A percentile compares a stretch with the other conserved stretches of the same genome.
Conservation (phyloP, 2,797 vertebrate species). For the Syndactyla subalaris region DNA sequence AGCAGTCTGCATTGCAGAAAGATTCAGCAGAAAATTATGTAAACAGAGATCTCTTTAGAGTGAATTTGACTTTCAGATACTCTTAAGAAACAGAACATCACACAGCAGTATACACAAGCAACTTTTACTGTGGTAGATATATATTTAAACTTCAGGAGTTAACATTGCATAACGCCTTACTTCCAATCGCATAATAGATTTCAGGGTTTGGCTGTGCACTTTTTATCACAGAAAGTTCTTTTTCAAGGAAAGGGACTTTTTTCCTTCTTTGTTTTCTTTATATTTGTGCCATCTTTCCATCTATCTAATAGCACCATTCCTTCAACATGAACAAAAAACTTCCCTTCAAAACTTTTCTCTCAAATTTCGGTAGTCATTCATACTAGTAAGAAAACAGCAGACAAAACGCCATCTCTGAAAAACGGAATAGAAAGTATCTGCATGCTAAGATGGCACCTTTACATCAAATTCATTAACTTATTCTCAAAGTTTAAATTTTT, state of each 20-base stretch:
- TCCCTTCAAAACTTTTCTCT: background rate
- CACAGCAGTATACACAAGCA: background rate
- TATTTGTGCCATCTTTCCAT: background rate
- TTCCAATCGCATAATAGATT: background rate
- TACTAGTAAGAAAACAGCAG: background rate
- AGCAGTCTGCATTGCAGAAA: background rate
- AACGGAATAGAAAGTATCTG: background rate
- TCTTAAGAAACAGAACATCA: background rate
- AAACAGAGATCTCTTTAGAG: background rate
- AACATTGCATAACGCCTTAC: background rate
- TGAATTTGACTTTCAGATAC: background rate
- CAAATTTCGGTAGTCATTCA: background rate
- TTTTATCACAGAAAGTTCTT: background rate
- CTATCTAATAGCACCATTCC: background rate
- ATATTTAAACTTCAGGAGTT: background rate
- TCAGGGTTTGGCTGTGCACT: background rate
- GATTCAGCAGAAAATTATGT: background rate
- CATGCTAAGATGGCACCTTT: background rate
- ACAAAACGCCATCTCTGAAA: background rate
- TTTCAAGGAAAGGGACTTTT: background rate
- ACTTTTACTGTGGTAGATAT: background rate
- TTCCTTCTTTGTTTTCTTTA: background rate
- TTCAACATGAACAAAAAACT: background rate
- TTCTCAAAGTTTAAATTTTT: background rate
- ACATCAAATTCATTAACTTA: background rate